phyloP scores from a whole-genome alignment of 1,140 invertebrate species.

The Panagrolaimus sp. region DNA sequence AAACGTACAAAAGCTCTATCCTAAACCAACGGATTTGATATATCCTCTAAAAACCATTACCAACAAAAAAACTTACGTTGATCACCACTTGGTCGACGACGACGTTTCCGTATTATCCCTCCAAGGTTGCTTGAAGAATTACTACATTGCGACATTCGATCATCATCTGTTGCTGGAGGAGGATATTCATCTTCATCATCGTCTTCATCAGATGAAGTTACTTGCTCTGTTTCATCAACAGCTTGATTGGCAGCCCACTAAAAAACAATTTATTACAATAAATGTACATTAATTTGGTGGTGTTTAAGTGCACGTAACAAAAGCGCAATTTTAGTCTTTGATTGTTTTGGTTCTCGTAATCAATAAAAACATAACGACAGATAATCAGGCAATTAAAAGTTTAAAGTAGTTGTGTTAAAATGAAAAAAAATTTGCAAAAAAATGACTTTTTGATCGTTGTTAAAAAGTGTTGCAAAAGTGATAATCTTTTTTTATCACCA shows the following conservation, averaged over 20 bases:
- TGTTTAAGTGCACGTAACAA: too few species aligned
- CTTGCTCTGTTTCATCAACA: neutral
- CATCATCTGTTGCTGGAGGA: conserved; percentile 8
- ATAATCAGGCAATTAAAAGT: too few species aligned
- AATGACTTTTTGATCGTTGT: too few species aligned
- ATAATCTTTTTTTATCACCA: too few species aligned
- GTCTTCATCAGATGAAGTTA: neutral
- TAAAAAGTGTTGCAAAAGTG: too few species aligned
- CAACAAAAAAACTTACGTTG: conserved; percentile 14
- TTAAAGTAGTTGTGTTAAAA: neutral
- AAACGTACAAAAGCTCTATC: too few species aligned
- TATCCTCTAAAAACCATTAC: neutral
- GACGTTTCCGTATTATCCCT: neutral
- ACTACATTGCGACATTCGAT: neutral
- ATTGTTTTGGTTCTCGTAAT: too few species aligned
- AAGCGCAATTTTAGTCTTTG: too few species aligned
- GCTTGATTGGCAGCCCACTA: conserved; percentile 20
- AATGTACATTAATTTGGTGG: neutral
- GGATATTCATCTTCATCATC: neutral
- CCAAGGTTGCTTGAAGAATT: conserved; percentile 1
- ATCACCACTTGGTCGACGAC: neutral
- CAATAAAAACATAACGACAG: too few species aligned
- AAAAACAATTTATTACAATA: neutral
- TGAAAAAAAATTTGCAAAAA: conserved; percentile 15
- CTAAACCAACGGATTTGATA: neutral